Base-by-base conservation (phyloP, 2,113 vertebrate genomes). In the Turdus rufiventris region DNA sequence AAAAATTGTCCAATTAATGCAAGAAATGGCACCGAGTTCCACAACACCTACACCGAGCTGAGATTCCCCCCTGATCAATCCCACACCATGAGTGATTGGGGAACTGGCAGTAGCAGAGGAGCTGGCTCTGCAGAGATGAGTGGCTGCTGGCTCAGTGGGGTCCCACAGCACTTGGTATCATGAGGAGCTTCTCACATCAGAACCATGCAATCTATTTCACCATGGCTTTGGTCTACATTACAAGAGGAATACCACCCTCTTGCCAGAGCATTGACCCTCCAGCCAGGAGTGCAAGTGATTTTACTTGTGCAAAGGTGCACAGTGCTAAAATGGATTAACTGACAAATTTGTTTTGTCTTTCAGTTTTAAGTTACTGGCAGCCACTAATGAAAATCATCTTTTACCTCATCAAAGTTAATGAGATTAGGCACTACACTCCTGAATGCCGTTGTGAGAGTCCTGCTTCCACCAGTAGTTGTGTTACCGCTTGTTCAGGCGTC, bases 341-440 rank as follows among this genome's bases (percentile, higher is more conserved):
- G 10, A n/a, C 67, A 53, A 70, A 19, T 25, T 23, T 31, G 11
- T 16, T 82, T 53, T 83, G 54, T 18, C 72, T 91, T 75, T 85
- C 71, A 48, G 48, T 68, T 92, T 88, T 19, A 91, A 92, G 31
- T 61, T 88, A 68, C 24, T 47, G 36, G 42, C 62, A 92, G 53
- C 47, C 61, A 31, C 42, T 83, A 92, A 86, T 45, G 62, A 83
- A 91, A 93, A 50, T 83, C 2, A 53, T 76, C n/a, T 57, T 93
- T 53, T 79, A 79, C n/a, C 23, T 57, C 45, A 83, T 54, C 72
- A 68, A 7, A 33, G 28, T 48, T 91, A 88, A 88, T 29, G 33
- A 91, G 42, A 19, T 91, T 88, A 81, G 57, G 43, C 54, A 88
- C 58, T 57, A 16, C 0, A 4, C 42, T 89, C 48, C 36, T 65